Base-by-base conservation (phyloP, 1,140 invertebrate species). In the Amphibalanus amphitrite region DNA sequence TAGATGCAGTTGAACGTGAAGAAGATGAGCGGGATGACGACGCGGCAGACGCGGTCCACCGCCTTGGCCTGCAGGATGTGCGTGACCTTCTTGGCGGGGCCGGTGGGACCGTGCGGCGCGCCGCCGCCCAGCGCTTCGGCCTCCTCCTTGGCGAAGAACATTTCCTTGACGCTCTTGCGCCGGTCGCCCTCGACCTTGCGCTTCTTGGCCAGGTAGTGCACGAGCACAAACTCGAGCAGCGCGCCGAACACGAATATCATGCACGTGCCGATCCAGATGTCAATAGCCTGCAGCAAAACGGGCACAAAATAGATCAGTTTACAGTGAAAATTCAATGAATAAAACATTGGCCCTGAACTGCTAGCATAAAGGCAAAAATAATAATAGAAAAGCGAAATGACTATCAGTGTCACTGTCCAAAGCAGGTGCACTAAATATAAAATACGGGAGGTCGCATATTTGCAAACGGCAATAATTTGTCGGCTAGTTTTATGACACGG, bases 1-100 rank as follows among this genome's bases (percentile, higher is more conserved):
- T 92, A 93, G 68, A 92, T 82, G 69, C 89, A 81, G 77, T 93
- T 93, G 77, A 93, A 93, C 67, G 91, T 82, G 0, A 92, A 75
- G 78, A 93, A 93, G 0, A 87, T 80, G 1, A 87, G 76, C 0
- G 91, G 91, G 78, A 93, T 93, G 3, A 90, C 79, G 26, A 90
- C 81, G 38, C 91, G 83, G 29, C 90, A 90, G 17, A 89, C 83
- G 75, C 83, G 87, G 79, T 93, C 91, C 67, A 93, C 91, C 38
- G 71, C 72, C 6, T 72, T 26, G 68, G 76, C 76, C 69, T 74
- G 69, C 69, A 65, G n/a, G 28, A 74, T 73, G 73, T 74, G 74
- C 29, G 72, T 76, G n/a, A 67, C 40, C 30, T 59, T 69, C 28
- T 70, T 23, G 29, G n/a, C n/a, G n/a, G n/a, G n/a, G 38, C 73